Conservation (phyloP, 2,113 vertebrate genomes). For the Myxocyprinus asiaticus region DNA sequence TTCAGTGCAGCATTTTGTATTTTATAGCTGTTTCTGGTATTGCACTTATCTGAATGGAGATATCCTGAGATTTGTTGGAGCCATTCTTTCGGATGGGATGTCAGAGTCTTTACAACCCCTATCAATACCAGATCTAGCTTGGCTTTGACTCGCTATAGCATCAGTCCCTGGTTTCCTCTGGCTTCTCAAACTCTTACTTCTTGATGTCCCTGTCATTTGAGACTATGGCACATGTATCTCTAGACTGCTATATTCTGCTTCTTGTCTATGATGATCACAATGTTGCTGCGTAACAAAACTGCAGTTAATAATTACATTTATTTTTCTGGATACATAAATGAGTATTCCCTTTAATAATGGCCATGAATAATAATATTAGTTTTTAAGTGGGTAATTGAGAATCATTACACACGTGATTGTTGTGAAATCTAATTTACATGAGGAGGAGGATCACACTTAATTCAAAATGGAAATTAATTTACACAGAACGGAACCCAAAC, state of each 20-base stretch:
- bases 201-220: background rate
- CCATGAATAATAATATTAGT: too few species aligned
- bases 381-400: too few species aligned
- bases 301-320: too few species aligned
- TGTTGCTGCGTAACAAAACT: background rate
- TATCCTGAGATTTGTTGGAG: conserved; percentile 16
- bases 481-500: too few species aligned
- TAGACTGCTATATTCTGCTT: background rate
- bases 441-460: too few species aligned
- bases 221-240: conserved; percentile 9
- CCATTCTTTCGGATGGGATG: conserved; percentile 7
- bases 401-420: too few species aligned
- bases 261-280: background rate
- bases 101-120: background rate
- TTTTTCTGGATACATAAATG: too few species aligned
- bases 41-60: too few species aligned
- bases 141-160: background rate
- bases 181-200: background rate
- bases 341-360: too few species aligned
- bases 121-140: background rate
- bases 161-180: background rate
- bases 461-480: too few species aligned
- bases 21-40: too few species aligned
- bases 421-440: too few species aligned
- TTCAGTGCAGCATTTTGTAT: background rate